phyloP scores from a whole-genome alignment of 2,888 invertebrate species.

The Heliconius charithonia region DNA sequence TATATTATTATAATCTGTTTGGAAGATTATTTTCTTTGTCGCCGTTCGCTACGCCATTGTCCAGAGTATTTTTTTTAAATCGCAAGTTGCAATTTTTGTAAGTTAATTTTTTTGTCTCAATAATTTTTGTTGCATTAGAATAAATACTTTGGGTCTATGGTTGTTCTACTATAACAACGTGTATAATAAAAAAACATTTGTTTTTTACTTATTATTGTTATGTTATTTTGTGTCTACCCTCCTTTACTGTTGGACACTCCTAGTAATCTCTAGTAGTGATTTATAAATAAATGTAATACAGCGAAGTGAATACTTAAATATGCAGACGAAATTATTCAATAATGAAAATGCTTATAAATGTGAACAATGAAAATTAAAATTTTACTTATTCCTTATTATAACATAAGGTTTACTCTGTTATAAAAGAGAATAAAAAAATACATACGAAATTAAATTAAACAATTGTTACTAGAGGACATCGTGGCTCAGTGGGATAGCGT shows the following conservation, averaged over 20 bases:
- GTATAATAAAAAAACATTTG: constrained; percentile 36
- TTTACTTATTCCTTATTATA: no score
- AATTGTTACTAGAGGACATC: no score
- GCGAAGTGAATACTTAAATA: not conserved
- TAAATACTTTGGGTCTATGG: constrained; percentile 37
- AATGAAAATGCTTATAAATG: no score
- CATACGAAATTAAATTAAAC: no score
- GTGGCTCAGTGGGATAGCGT: no score
- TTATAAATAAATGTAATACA: not conserved
- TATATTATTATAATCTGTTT: constrained; percentile 44
- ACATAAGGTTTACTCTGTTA: no score
- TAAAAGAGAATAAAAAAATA: no score
- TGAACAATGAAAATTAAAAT: no score
- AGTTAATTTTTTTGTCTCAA: not conserved
- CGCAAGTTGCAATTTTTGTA: not conserved
- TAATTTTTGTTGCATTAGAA: constrained; percentile 28
- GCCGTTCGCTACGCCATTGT: constrained; percentile 25
- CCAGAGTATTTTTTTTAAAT: constrained; percentile 38
- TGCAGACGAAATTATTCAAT: no score
- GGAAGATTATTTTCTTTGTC: constrained; percentile 34
- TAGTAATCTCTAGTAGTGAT: not conserved
- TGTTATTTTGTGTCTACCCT: constrained; percentile 12
- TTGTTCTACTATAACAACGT: constrained; percentile 35
- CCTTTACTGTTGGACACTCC: not conserved
- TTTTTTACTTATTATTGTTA: constrained; percentile 34